Evolutionary conservation across 2,888 invertebrate genomes (phyloP).

Genomic region (Rhamnusium bicolor): DNA sequence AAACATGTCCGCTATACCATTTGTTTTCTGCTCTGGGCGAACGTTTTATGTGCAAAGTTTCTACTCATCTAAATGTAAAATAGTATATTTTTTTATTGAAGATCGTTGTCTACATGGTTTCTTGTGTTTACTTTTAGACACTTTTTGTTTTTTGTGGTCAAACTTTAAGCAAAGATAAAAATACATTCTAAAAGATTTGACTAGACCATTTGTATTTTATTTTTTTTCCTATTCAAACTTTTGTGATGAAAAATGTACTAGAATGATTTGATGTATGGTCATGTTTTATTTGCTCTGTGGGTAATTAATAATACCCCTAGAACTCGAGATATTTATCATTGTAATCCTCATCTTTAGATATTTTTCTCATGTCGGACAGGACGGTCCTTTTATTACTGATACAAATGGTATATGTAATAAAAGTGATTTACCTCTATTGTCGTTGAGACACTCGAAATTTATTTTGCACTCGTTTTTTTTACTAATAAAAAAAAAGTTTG

Average conservation of each 20-base stretch:
- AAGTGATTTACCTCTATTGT: not conserved
- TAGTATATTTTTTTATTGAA: slow-evolving; percentile 5
- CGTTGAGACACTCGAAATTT: not conserved
- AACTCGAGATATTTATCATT: slow-evolving; percentile 13
- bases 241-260: not conserved
- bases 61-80: slow-evolving; percentile 7
- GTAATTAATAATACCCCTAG: slow-evolving; percentile 12
- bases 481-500: not conserved
- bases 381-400: not conserved
- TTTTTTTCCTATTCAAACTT: not conserved
- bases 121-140: too few relatives aligned
- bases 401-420: too few relatives aligned
- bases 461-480: not conserved
- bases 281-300: slow-evolving; percentile 3
- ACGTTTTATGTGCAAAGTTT: not conserved
- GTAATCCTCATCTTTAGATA: not conserved
- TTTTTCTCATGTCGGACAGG: not conserved
- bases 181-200: not conserved
- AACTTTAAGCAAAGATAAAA: slow-evolving; percentile 1
- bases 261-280: not conserved
- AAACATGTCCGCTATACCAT: not conserved
- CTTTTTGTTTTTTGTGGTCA: too few relatives aligned
- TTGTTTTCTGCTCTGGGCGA: not conserved
- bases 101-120: not conserved
- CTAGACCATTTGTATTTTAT: not conserved